Base-by-base conservation (phyloP, 23 tunicate genomes). In the Aplidium turbinatum region DNA sequence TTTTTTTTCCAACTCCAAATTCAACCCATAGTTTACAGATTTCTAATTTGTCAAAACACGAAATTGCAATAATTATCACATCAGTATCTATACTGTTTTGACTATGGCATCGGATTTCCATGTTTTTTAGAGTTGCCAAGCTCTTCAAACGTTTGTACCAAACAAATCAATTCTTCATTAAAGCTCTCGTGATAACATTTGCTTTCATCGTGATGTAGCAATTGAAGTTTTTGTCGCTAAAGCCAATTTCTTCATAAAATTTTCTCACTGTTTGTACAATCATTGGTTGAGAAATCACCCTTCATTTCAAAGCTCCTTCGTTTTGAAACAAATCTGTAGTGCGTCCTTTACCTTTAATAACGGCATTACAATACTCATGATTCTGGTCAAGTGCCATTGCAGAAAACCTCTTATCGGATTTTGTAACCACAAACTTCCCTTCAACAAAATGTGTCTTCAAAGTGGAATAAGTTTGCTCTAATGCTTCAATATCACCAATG, bases 121-220 rank as follows among this genome's bases (percentile, higher is more conserved):
- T n/a, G n/a, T n/a, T n/a, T n/a, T n/a, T n/a, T n/a, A 53, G 60
- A 5, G 21, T 53, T 53, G 60, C 60, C 60, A 19, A 24, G 60
- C 5, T 53, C 60, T 53, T 53, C 60, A 53, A 53, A 53, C 4
- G 60, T 27, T 27, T 53, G 60, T 19, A 53, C 60, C 60, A 53
- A 53, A 27, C 60, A 53, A 27, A 19, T 27, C 26, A 53, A 27
- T 53, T 53, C 60, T 53, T 53, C 21, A 19, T 27, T 24, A 53
- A 53, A 53, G n/a, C 60, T 53, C 26, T 53, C 60, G n/a, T 53
- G 60, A 27, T 19, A 53, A 27, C 60, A 19, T 53, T 53, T 53
- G n/a, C 60, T 27, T 53, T 53, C 60, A 19, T 53, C 60, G 22
- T 53, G 60, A 53, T 53, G 60, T 53, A 53, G 22, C 60, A 24